Base-by-base conservation (phyloP, 2,113 vertebrate genomes). In the Tetrax tetrax region DNA sequence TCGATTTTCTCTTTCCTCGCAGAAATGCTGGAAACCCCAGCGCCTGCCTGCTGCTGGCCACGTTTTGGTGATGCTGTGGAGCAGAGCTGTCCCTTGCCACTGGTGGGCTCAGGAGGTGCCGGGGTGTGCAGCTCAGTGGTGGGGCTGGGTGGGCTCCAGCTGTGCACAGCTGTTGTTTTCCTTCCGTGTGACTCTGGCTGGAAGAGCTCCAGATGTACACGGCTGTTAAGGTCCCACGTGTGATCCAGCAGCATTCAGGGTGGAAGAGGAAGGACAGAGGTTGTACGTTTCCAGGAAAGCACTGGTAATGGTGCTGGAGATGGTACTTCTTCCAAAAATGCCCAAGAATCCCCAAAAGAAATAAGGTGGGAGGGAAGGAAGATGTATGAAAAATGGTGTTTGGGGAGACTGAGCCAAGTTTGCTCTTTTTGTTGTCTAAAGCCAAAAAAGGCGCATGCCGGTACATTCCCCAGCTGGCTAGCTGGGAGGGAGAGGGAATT, bases 31-130 rank as follows among this genome's bases (percentile, higher is more conserved):
- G 45, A 35, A 75, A 23, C 27, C 14, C 14, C 66, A 31, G 20
- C 2, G 5, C 25, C 35, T 23, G 38, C 11, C 23, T 56, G 35
- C 63, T 45, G 18, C 69, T 78, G 81, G 38, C 57, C 45, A 4
- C 0, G 0, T 28, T 33, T 13, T 0, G 2, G 16, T 1, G 2
- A 15, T 37, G 50, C 47, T 21, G 14, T 23, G 38, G 48, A n/a
- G n/a, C 56, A 50, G 41, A 71, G 31, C 60, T 3, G 2, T 71
- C 38, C 25, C 59, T 43, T 45, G 53, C 68, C 18, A 8, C 28
- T 3, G 3, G 69, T 10, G 21, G 23, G 54, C 15, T 83, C 2
- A 2, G 43, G 53, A 50, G n/a, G 6, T 54, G 48, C 53, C 72
- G 72, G 68, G 16, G 3, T 66, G 27, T 66, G 80, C 63, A 43